Evolutionary conservation across 2,797 vertebrate species (phyloP), one percentile per base, ranked within the genome.

Genomic region (Sphenopsis melanotis): DNA sequence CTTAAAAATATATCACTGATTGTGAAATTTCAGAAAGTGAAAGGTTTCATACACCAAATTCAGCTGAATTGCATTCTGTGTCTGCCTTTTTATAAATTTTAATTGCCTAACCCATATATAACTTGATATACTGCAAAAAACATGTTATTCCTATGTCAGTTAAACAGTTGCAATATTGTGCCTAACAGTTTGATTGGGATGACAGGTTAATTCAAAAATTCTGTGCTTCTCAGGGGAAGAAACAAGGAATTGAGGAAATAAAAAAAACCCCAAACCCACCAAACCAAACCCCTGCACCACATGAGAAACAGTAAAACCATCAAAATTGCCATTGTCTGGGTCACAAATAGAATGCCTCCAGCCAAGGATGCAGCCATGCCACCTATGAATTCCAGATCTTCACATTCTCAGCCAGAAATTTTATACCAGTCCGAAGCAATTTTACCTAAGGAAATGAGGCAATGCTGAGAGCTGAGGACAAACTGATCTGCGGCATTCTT

Each of bases 401-500:
- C 66, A 55, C 18, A 36, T 76, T 57, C 46, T 66, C 60, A 79
- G 59, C 8, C 37, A 82, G 27, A 44, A 82, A 29, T 63, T 84
- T 85, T 64, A 66, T 50, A 61, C 5, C 57, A 74, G n/a, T 60
- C 18, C 36, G 53, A 70, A 85, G 34, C 20, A 68, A 50, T 90
- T 95, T 91, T 63, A 94, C 52, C 17, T 56, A 68, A 80, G 60
- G 52, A 85, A 77, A 76, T 23, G 55, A 63, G 70, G 37, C 8
- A 15, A 56, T n/a, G 64, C 60, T 77, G 74, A 92, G 56, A 84
- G 75, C 53, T 83, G 75, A 92, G 79, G 87, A 95, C 71, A 91
- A 77, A 64, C 81, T 61, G 46, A 77, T 89, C 56, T 61, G 75
- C 82, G 89, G 71, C 44, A 60, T 3, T 89, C 50, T 68, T 80